Conservation (phyloP, 2,888 invertebrate species). For the Heliconius erato region DNA sequence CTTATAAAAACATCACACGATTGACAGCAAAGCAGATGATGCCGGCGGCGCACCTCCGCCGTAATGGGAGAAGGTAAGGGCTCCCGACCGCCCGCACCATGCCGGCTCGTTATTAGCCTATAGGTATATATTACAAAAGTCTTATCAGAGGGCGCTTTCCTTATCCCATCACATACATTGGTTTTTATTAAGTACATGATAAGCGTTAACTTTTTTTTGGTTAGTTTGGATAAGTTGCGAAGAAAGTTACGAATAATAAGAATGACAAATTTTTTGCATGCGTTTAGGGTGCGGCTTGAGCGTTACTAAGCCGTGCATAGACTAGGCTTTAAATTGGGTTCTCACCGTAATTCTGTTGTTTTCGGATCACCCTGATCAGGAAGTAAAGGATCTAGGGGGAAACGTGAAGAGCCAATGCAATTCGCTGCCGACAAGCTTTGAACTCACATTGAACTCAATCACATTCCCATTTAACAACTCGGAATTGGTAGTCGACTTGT, state of each 20-base stretch:
- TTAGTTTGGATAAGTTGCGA: slow-evolving; percentile 80
- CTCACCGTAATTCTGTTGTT: slow-evolving; percentile 83
- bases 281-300: slow-evolving; percentile 80
- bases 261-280: slow-evolving; percentile 66
- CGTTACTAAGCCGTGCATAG: slow-evolving; percentile 83
- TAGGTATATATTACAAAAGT: slow-evolving; percentile 67
- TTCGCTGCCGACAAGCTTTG: slow-evolving; percentile 59
- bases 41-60: slow-evolving; percentile 85
- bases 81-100: slow-evolving; percentile 85
- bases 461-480: slow-evolving; percentile 74
- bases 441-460: slow-evolving; percentile 66
- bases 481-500: slow-evolving; percentile 81
- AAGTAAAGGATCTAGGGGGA: slow-evolving; percentile 69
- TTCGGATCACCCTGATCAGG: slow-evolving; percentile 76
- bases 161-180: slow-evolving; percentile 89
- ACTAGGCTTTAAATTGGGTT: slow-evolving; percentile 78
- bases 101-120: slow-evolving; percentile 73
- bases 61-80: slow-evolving; percentile 86
- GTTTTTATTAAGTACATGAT: slow-evolving; percentile 79
- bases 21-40: slow-evolving; percentile 80
- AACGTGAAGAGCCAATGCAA: slow-evolving; percentile 69
- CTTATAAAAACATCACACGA: slow-evolving; percentile 74
- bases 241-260: slow-evolving; percentile 78
- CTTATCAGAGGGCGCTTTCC: slow-evolving; percentile 89
- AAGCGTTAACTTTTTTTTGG: slow-evolving; percentile 77